phyloP scores from a whole-genome alignment of 2,113 vertebrate genomes.

The Xiphorhynchus elegans region DNA sequence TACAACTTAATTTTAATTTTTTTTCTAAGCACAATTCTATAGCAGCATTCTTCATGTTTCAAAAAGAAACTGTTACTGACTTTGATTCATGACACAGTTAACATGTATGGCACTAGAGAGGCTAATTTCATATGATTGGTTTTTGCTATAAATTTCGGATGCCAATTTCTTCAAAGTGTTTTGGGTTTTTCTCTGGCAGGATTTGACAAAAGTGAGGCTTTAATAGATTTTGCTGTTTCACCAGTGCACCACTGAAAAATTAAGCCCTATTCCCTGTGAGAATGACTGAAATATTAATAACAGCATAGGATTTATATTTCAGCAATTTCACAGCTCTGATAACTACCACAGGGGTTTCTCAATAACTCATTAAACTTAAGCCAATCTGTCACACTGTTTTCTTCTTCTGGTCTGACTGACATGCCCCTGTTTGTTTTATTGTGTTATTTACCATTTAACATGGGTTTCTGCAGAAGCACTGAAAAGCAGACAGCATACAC shows the following conservation, averaged over 20 bases:
- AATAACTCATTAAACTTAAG: background rate
- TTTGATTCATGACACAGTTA: constrained; percentile 21
- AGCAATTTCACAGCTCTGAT: background rate
- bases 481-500: background rate
- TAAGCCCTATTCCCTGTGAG: background rate
- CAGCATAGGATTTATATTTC: background rate
- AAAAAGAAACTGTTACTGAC: background rate
- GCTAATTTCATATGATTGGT: constrained; percentile 17
- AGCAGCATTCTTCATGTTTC: background rate
- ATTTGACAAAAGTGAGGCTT: background rate
- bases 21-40: background rate
- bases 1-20: background rate
- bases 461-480: background rate
- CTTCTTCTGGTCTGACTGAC: background rate
- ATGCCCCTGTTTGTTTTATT: background rate
- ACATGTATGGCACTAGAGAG: background rate
- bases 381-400: background rate
- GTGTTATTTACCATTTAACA: background rate
- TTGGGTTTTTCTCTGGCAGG: background rate
- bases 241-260: background rate
- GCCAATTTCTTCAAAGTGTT: background rate
- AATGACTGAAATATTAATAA: background rate
- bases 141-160: constrained; percentile 22
- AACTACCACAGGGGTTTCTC: background rate
- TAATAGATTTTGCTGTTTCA: constrained; percentile 27